Conservation (phyloP, 1,140 invertebrate genomes). For the Drosophila virilis region DNA sequence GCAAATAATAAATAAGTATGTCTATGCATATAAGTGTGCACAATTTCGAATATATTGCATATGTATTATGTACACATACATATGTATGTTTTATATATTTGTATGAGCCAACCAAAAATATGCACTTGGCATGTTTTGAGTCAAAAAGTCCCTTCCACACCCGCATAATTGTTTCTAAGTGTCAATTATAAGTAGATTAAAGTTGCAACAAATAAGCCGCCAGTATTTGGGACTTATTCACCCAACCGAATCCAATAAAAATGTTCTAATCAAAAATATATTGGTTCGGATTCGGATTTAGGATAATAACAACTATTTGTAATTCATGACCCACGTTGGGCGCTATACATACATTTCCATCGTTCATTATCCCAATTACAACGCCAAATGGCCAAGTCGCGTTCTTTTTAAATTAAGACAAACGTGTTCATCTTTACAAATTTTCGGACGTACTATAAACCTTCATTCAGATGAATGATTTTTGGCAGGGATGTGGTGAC, state of each 20-base stretch:
- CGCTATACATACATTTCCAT: neutral
- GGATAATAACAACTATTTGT: neutral
- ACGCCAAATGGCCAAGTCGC: neutral
- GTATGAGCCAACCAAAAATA: constrained; percentile 9
- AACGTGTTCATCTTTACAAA: neutral
- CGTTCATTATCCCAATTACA: constrained; percentile 1
- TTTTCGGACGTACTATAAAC: neutral
- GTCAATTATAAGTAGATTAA: constrained; percentile 49
- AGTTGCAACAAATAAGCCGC: neutral
- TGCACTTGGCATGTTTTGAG: neutral
- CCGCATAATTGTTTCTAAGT: constrained; percentile 46
- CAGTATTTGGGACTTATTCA: neutral
- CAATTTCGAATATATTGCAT: constrained; percentile 33
- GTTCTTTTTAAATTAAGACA: neutral
- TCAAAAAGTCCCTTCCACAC: constrained; percentile 20
- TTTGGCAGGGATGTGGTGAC: neutral
- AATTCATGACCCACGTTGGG: neutral
- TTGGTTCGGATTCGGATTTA: neutral
- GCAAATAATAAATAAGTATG: constrained; percentile 24
- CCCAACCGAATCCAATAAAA: neutral
- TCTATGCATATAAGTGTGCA: constrained; percentile 26
- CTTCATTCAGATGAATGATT: neutral
- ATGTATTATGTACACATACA: constrained; percentile 2
- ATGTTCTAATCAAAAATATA: constrained; percentile 1
- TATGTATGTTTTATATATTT: constrained; percentile 19